phyloP scores from a whole-genome alignment of 2,797 vertebrate species.

The Tadarida brasiliensis region DNA sequence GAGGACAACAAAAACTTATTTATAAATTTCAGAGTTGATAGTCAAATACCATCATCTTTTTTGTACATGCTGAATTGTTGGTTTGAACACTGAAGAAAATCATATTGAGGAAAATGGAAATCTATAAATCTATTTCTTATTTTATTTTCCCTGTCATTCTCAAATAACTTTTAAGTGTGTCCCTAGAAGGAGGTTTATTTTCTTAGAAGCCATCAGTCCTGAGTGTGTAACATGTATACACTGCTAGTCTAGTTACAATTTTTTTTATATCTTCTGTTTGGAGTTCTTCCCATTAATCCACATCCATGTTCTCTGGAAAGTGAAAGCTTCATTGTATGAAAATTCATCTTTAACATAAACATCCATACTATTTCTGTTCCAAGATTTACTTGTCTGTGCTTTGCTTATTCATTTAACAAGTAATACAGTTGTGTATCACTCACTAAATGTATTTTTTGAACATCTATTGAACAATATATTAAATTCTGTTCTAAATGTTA shows the following conservation, averaged over 20 bases:
- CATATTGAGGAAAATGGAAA: neutral
- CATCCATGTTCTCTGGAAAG: neutral
- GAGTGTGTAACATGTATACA: neutral
- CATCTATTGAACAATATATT: neutral
- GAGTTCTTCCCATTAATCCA: neutral
- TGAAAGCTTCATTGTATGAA: neutral
- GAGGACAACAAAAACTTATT: neutral
- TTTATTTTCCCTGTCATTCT: neutral
- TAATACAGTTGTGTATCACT: neutral
- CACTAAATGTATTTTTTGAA: neutral
- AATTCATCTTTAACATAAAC: neutral
- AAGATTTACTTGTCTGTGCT: neutral
- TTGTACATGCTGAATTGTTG: neutral
- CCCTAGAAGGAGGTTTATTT: neutral
- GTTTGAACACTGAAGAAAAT: neutral
- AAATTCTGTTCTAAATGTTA: neutral
- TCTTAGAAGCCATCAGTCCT: neutral
- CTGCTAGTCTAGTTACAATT: neutral
- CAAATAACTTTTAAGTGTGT: neutral
- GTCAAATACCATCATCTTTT: neutral
- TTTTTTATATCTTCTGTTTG: conserved; percentile 4
- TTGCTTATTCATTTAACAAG: neutral
- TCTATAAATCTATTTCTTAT: neutral
- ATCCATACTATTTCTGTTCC: neutral
- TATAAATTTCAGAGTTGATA: conserved; percentile 13